Evolutionary conservation across 1,140 invertebrate species (phyloP).

Genomic region (Drosophila pachea): DNA sequence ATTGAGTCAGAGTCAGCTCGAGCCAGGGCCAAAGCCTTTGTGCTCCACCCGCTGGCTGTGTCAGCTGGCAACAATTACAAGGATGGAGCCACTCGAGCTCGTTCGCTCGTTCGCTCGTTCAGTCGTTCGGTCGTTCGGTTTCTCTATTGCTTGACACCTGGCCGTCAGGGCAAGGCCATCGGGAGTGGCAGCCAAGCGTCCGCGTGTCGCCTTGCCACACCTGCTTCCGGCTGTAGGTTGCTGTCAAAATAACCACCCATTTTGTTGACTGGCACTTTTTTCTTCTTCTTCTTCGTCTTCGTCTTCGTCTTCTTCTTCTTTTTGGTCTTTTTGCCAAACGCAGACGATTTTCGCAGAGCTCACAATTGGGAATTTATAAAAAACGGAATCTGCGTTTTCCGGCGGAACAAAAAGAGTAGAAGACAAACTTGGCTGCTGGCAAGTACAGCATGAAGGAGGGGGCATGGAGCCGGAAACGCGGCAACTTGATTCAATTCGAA

Average conservation of each 20-base stretch:
- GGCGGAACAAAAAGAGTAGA: conserved; percentile 41
- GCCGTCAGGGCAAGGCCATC: conserved; percentile 68
- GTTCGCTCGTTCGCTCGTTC: too few species aligned
- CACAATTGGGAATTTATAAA: conserved; percentile 70
- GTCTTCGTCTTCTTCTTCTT: too few species aligned
- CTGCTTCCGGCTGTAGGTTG: conserved; percentile 36
- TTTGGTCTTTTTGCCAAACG: too few species aligned
- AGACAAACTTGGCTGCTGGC: conserved; percentile 59
- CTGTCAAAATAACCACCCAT: conserved; percentile 53
- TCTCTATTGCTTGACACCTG: conserved; percentile 37
- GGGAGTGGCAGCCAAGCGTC: conserved; percentile 64
- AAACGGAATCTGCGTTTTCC: conserved; percentile 73
- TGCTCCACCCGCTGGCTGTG: neutral
- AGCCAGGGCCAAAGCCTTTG: too few species aligned
- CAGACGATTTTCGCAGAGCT: conserved; percentile 29
- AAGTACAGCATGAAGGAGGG: conserved; percentile 11
- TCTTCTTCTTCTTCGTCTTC: neutral
- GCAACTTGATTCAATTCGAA: conserved; percentile 71
- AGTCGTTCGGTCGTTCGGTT: too few species aligned
- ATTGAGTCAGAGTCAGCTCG: too few species aligned
- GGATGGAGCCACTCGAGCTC: conserved; percentile 9
- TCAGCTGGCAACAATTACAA: neutral
- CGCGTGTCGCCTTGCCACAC: conserved; percentile 51
- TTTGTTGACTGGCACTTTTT: conserved; percentile 33
- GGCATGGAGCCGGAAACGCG: conserved; percentile 51